phyloP scores from a whole-genome alignment of 2,888 invertebrate genomes.

The Villa cingulata region DNA sequence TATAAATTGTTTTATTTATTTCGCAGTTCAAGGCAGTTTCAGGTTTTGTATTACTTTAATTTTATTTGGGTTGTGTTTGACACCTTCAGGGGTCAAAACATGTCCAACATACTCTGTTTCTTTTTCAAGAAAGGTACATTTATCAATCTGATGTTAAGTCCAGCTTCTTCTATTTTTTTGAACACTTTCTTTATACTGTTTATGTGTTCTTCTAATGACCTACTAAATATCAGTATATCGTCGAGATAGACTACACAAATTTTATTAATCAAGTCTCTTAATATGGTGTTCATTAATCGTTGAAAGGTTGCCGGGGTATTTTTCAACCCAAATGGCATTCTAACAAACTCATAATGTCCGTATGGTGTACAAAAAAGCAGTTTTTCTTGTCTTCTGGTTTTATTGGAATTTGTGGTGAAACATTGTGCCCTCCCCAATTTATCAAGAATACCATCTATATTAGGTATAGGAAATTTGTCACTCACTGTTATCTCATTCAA shows the following conservation, averaged over 20 bases:
- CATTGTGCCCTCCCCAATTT: conserved; percentile 5
- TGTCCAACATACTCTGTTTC: conserved; percentile 10
- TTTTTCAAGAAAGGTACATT: conserved; percentile 8
- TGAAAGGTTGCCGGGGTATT: conserved; percentile 10
- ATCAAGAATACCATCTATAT: conserved; percentile 4
- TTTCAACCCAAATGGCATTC: conserved; percentile 7
- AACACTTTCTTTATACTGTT: conserved; percentile 5
- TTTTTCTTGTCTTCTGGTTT: not conserved
- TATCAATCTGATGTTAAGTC: conserved; percentile 11
- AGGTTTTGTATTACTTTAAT: too few species aligned
- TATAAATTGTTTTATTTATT: too few species aligned
- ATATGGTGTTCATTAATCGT: conserved; percentile 10
- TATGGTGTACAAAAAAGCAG: conserved; percentile 3
- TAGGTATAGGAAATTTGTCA: conserved; percentile 7
- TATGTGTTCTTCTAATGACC: conserved; percentile 9
- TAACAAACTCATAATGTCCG: conserved; percentile 3
- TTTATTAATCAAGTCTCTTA: conserved; percentile 7
- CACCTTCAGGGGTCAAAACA: conserved; percentile 6
- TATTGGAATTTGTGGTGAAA: not conserved
- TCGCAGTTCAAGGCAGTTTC: too few species aligned
- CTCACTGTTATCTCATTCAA: conserved; percentile 2
- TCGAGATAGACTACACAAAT: conserved; percentile 10
- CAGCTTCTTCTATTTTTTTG: conserved; percentile 1
- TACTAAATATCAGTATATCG: conserved; percentile 11
- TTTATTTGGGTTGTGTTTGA: conserved; percentile 1